Percentiles rank a stretch among this genome's conserved stretches.
These are phyloP conservation scores for Rotaria macrura DNA, from an alignment of 2,888 invertebrate genomes.

Conservation along the genomic window DNA sequence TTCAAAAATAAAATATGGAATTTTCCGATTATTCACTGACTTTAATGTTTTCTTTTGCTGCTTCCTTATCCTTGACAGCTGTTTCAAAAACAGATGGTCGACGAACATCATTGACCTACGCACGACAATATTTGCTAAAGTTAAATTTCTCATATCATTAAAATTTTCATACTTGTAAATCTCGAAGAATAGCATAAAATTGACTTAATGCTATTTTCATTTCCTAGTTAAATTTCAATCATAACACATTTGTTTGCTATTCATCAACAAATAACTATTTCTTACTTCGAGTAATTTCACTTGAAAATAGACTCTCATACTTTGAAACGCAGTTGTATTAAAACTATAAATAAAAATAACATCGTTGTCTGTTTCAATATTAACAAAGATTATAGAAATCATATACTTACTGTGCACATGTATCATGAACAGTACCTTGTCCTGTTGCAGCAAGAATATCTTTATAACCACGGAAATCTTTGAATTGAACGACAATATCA, in stretches of 20 bases:
- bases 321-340: slow-evolving; percentile 45
- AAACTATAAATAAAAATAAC: slow-evolving; percentile 38
- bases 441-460: slow-evolving; percentile 40
- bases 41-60: slow-evolving; percentile 44
- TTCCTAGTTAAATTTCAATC: slow-evolving; percentile 32
- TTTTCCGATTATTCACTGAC: slow-evolving; percentile 34
- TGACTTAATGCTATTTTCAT: slow-evolving; percentile 38
- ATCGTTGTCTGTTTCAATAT: no score
- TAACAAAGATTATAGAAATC: no score
- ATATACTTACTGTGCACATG: slow-evolving; percentile 38
- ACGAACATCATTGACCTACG: slow-evolving; percentile 43
- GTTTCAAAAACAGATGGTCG: slow-evolving; percentile 42
- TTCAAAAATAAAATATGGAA: not conserved
- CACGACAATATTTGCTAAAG: no score
- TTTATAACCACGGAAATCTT: slow-evolving; percentile 41
- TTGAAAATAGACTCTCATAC: slow-evolving; percentile 43
- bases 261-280: not conserved
- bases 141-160: no score
- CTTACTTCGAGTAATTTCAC: slow-evolving; percentile 36
- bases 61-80: slow-evolving; percentile 44
- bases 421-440: slow-evolving; percentile 43
- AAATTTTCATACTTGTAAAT: slow-evolving; percentile 40
- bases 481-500: slow-evolving; percentile 42
- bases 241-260: not conserved
- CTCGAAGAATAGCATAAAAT: slow-evolving; percentile 40